These are phyloP conservation scores for Prolemur simus DNA, from an alignment of 2,113 vertebrate genomes.

Conservation along the genomic window DNA sequence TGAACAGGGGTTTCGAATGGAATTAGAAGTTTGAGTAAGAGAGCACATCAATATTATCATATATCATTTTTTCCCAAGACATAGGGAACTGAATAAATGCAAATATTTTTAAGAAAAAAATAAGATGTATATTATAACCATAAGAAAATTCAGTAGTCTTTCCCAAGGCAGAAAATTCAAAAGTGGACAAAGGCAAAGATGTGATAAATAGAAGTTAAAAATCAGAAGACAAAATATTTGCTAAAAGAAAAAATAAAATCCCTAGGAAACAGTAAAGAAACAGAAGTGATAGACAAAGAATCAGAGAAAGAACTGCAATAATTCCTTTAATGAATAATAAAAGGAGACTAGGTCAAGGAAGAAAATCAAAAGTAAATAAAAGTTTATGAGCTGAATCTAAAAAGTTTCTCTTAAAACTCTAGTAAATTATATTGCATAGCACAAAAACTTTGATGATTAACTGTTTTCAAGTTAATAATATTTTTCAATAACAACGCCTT, in stretches of 20 bases:
- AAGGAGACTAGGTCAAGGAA: neutral
- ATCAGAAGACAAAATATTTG: neutral
- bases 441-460: neutral
- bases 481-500: neutral
- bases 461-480: neutral
- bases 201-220: neutral
- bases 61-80: neutral
- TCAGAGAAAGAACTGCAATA: neutral
- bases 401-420: neutral
- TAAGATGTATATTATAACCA: neutral
- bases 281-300: neutral
- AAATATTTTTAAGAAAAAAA: neutral
- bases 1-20: neutral
- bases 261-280: neutral
- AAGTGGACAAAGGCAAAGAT: neutral
- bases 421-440: neutral
- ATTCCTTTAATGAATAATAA: neutral
- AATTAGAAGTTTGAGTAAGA: neutral
- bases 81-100: neutral
- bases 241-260: conserved; percentile 5
- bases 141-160: neutral
- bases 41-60: neutral
- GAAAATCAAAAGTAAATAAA: neutral
- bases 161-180: neutral
- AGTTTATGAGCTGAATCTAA: neutral